phyloP scores from a whole-genome alignment of 2,888 invertebrate genomes.

The Tryphoninae sp. region DNA sequence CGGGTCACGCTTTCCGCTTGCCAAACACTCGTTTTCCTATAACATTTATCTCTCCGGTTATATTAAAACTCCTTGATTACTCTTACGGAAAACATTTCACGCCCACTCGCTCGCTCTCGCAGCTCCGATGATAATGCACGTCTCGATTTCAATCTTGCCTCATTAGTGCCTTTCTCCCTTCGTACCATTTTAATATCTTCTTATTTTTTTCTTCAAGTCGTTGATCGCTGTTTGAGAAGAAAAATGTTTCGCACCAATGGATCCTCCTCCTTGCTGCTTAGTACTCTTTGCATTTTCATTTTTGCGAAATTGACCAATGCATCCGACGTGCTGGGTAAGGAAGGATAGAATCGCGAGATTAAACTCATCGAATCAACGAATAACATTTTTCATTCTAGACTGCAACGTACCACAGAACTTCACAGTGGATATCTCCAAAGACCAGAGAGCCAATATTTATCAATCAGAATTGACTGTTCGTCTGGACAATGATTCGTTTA shows the following conservation, averaged over 20 bases:
- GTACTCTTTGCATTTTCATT: conserved; percentile 21
- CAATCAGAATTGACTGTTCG: conserved; percentile 58
- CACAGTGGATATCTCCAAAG: conserved; percentile 54
- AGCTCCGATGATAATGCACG: too few relatives aligned
- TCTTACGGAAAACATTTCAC: too few relatives aligned
- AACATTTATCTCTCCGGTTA: too few relatives aligned
- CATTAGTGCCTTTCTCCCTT: too few relatives aligned
- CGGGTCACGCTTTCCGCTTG: not conserved
- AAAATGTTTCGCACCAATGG: conserved; percentile 21
- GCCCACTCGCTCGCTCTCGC: too few relatives aligned
- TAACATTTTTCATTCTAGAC: conserved; percentile 40
- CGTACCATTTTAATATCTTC: not conserved
- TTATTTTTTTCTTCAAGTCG: not conserved
- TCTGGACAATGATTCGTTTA: conserved; percentile 20
- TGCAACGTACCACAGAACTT: conserved; percentile 56
- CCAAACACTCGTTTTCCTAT: not conserved
- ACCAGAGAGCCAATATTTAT: conserved; percentile 49
- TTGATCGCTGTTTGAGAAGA: not conserved
- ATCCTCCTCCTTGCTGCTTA: not conserved
- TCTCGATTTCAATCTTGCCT: too few relatives aligned
- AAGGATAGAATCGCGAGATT: not conserved
- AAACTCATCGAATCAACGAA: not conserved
- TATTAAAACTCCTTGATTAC: too few relatives aligned
- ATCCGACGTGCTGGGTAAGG: conserved; percentile 25
- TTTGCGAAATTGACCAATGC: not conserved